Conservation (phyloP, 1,140 invertebrate genomes). For the Riptortus pedestris region DNA sequence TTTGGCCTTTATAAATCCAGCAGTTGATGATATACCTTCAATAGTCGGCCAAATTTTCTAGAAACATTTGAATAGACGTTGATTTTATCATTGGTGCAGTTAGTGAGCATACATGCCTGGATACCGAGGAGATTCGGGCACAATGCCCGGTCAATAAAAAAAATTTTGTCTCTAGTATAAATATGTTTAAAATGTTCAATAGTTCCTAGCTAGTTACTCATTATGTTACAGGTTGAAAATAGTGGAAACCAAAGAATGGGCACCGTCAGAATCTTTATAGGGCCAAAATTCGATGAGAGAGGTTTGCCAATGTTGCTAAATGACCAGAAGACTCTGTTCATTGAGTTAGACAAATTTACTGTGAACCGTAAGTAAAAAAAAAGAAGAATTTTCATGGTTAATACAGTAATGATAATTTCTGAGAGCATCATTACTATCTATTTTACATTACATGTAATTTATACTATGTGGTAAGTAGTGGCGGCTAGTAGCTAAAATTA, state of each 20-base stretch:
- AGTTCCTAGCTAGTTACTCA: neutral
- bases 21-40: too few species aligned
- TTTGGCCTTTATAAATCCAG: too few species aligned
- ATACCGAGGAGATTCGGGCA: neutral
- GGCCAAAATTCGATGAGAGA: conserved; percentile 43
- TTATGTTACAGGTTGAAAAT: conserved; percentile 32
- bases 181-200: neutral
- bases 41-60: too few species aligned
- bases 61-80: too few species aligned
- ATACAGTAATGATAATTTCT: too few species aligned
- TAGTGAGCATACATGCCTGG: too few species aligned
- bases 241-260: conserved; percentile 34
- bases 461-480: too few species aligned
- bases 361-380: conserved; percentile 42
- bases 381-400: neutral
- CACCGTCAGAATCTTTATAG: conserved; percentile 49
- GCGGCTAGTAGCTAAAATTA: too few species aligned
- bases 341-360: conserved; percentile 48
- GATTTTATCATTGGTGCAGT: too few species aligned
- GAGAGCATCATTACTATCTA: too few species aligned
- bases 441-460: too few species aligned
- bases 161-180: neutral
- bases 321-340: conserved; percentile 42
- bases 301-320: conserved; percentile 39
- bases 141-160: neutral